Percentiles rank a stretch among this genome's conserved stretches.
These are phyloP conservation scores for Lateolabrax maculatus DNA, from an alignment of 2,797 vertebrate species.

Conservation along the genomic window DNA sequence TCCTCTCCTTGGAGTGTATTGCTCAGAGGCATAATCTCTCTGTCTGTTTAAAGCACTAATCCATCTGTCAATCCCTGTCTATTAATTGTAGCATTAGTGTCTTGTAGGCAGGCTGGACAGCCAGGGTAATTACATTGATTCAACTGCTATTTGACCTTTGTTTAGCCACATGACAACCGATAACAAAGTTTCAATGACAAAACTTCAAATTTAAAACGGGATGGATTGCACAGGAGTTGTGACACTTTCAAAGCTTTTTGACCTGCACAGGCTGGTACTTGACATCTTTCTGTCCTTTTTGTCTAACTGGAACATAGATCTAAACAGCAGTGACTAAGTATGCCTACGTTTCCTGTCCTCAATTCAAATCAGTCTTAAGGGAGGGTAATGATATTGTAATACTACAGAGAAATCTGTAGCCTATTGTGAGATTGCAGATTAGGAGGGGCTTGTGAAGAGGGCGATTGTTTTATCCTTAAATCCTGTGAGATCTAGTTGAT, in stretches of 20 bases:
- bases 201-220: constrained; percentile 3
- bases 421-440: constrained; percentile 15
- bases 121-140: constrained; percentile 59
- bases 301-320: not conserved
- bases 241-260: not conserved
- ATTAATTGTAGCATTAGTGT: constrained; percentile 66
- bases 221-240: not conserved
- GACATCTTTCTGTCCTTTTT: not conserved
- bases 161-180: constrained; percentile 29
- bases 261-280: not conserved
- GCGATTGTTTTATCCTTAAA: constrained; percentile 48
- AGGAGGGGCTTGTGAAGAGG: not conserved
- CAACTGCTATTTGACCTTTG: constrained; percentile 61
- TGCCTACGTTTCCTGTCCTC: not conserved
- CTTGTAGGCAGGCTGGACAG: constrained; percentile 45
- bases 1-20: constrained; percentile 36
- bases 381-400: not conserved
- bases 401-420: constrained; percentile 16
- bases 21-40: constrained; percentile 64
- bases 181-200: constrained; percentile 48
- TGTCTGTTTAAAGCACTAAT: constrained; percentile 68
- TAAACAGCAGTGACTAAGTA: not conserved
- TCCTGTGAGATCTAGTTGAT: constrained; percentile 34
- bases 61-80: constrained; percentile 67
- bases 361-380: constrained; percentile 4